These are phyloP conservation scores for Dryoscopus gambensis DNA, from an alignment of 2,113 vertebrate species.

Conservation along the genomic window DNA sequence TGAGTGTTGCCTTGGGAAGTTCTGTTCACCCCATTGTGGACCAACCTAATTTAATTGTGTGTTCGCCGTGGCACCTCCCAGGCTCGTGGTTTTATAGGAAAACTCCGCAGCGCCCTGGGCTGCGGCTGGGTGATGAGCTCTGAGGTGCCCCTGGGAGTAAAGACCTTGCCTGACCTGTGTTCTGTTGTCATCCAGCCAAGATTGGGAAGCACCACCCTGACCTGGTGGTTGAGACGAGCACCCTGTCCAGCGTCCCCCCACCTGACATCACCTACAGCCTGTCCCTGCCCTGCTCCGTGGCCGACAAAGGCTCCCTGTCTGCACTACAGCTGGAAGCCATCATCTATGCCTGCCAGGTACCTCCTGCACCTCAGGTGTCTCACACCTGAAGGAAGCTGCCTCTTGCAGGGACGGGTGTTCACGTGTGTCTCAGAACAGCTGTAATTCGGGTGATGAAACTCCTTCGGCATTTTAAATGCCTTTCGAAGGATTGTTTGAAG, in stretches of 20 bases:
- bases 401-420: background rate
- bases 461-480: background rate
- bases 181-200: constrained; percentile 75
- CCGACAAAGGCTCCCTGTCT: constrained; percentile 80
- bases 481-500: background rate
- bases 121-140: background rate
- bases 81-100: background rate
- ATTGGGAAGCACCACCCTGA: constrained; percentile 94
- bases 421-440: background rate
- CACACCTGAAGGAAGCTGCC: background rate
- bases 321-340: constrained; percentile 97
- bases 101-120: background rate
- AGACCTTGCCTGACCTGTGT: background rate
- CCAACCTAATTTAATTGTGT: background rate
- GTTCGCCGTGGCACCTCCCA: background rate
- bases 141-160: background rate
- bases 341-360: constrained; percentile 95
- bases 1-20: constrained; percentile 58
- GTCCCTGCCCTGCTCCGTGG: constrained; percentile 75
- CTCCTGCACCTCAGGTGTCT: background rate
- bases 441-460: background rate
- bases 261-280: constrained; percentile 93
- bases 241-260: constrained; percentile 93
- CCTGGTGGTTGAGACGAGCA: constrained; percentile 96
- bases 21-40: background rate